Conservation (phyloP, 2,113 vertebrate species). For the Phycodurus eques region DNA sequence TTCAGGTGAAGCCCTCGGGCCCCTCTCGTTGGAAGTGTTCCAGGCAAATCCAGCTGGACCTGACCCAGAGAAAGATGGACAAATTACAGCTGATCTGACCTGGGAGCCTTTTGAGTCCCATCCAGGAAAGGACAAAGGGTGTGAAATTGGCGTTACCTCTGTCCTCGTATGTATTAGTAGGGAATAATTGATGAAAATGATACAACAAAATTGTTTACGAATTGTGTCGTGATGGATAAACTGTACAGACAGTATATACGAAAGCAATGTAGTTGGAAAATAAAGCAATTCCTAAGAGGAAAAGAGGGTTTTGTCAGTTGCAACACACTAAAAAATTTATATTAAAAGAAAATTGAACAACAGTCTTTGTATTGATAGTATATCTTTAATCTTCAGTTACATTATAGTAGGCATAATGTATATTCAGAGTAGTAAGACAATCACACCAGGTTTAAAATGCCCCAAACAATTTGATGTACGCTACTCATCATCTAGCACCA, state of each 20-base stretch:
- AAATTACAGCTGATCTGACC: constrained; percentile 2
- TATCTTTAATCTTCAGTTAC: no score
- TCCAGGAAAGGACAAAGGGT: neutral
- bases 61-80: neutral
- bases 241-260: no score
- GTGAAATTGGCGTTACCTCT: neutral
- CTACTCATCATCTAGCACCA: no score
- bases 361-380: no score
- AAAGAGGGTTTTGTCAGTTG: no score
- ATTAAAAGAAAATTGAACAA: no score
- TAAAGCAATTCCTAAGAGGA: neutral
- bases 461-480: no score
- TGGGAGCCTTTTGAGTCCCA: neutral
- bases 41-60: neutral
- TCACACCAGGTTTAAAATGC: no score
- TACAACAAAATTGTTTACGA: neutral
- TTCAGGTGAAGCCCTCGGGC: neutral
- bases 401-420: no score
- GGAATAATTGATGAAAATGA: neutral
- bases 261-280: neutral
- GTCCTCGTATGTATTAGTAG: neutral
- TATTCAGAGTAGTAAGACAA: no score
- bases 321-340: no score
- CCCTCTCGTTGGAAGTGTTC: neutral
- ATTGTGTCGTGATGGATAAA: no score